Conservation (phyloP, 2,888 invertebrate genomes). For the Drosophila greeni region DNA sequence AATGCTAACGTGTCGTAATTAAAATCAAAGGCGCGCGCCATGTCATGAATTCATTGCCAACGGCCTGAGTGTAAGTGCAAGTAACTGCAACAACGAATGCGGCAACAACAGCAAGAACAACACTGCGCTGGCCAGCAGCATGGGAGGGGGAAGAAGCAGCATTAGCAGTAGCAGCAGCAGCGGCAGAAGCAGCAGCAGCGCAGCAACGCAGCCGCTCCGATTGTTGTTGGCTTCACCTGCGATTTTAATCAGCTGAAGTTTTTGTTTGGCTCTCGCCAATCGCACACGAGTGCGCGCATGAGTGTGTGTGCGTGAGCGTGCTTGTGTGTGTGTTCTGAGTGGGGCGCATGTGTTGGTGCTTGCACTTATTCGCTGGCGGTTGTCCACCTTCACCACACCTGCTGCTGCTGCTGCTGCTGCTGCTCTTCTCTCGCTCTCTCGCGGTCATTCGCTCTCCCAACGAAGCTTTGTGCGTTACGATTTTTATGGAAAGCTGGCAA, state of each 20-base stretch:
- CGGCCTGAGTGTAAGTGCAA: slow-evolving; percentile 47
- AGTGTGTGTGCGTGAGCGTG: neutral
- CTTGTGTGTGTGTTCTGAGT: slow-evolving; percentile 13
- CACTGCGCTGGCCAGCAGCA: neutral
- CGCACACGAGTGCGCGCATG: neutral
- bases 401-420: slow-evolving; percentile 49
- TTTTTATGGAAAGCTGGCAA: slow-evolving; percentile 52
- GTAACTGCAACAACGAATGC: slow-evolving; percentile 32
- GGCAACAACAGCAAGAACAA: slow-evolving; percentile 22
- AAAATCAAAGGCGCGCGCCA: slow-evolving; percentile 63
- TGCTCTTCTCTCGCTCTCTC: slow-evolving; percentile 10
- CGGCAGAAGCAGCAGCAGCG: neutral
- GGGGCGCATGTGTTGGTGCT: slow-evolving; percentile 11
- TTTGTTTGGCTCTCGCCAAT: slow-evolving; percentile 34
- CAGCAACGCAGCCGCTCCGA: slow-evolving; percentile 14
- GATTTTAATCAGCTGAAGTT: slow-evolving; percentile 67
- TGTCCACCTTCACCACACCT: slow-evolving; percentile 67
- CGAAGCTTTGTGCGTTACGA: slow-evolving; percentile 25
- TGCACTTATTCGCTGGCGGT: slow-evolving; percentile 16
- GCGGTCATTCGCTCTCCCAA: slow-evolving; percentile 11
- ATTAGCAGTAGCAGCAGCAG: slow-evolving; percentile 17
- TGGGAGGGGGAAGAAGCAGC: neutral
- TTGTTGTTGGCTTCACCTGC: slow-evolving; percentile 57
- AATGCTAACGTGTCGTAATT: slow-evolving; percentile 65
- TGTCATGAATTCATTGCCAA: slow-evolving; percentile 65